These are phyloP conservation scores for Acropora yongei DNA, from an alignment of 64 coral and sea anemone genomes.

Conservation along the genomic window DNA sequence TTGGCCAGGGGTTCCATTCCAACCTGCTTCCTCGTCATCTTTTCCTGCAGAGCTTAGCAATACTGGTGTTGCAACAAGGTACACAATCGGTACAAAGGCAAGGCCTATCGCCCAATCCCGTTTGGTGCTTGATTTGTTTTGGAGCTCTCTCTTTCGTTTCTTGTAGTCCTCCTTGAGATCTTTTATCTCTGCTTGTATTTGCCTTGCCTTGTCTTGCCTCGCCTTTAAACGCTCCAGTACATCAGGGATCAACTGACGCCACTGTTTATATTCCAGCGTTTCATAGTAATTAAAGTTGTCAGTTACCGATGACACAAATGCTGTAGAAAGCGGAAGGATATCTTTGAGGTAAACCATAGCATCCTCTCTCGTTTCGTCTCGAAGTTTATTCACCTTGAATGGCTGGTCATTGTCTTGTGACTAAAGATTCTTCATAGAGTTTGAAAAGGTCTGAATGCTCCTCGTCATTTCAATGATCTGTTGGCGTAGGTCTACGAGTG, in stretches of 20 bases:
- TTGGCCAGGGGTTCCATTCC: background rate
- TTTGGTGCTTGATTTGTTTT: background rate
- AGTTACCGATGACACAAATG: conserved; percentile 5
- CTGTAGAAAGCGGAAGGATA: conserved; percentile 12
- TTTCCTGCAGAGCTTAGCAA: background rate
- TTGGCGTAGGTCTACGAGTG: too few species aligned
- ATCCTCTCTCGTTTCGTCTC: conserved; percentile 25
- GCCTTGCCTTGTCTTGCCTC: conserved; percentile 28
- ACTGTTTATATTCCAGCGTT: conserved; percentile 9
- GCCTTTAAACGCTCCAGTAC: conserved; percentile 24
- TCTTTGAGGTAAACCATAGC: conserved; percentile 21
- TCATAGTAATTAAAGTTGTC: conserved; percentile 34
- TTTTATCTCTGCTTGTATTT: conserved; percentile 18
- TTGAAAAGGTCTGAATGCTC: too few species aligned
- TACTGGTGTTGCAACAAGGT: conserved; percentile 16
- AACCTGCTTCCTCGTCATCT: background rate
- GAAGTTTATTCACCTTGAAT: conserved; percentile 4
- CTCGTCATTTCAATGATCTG: too few species aligned
- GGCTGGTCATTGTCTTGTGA: too few species aligned
- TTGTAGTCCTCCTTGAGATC: conserved; percentile 19
- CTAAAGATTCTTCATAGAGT: too few species aligned
- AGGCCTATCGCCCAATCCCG: conserved; percentile 47
- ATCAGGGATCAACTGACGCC: background rate
- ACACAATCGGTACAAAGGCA: conserved; percentile 51
- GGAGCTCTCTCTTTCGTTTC: conserved; percentile 16